Conservation (phyloP, 64 coral and sea anemone species). For the Pocillopora verrucosa region DNA sequence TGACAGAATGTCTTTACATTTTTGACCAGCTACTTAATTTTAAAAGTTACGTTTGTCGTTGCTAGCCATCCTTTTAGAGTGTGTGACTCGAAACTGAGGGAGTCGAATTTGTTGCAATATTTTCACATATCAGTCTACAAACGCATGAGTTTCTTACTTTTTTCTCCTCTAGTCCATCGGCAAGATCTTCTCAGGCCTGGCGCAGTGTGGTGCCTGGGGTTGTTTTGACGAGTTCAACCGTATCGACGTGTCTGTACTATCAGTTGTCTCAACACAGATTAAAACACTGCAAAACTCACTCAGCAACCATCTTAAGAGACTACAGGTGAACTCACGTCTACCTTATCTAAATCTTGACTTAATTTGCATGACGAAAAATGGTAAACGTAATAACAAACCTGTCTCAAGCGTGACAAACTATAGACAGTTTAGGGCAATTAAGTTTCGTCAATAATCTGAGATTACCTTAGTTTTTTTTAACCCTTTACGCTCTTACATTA, state of each 20-base stretch:
- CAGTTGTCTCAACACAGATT: constrained; percentile 97
- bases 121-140: neutral
- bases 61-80: too few species aligned
- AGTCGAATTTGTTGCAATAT: neutral
- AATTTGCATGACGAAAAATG: too few species aligned
- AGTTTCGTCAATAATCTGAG: too few species aligned
- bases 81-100: too few species aligned
- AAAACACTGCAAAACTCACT: constrained; percentile 95
- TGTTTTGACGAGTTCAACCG: constrained; percentile 99
- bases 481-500: too few species aligned
- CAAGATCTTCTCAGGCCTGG: constrained; percentile 97
- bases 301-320: constrained; percentile 87
- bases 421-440: too few species aligned
- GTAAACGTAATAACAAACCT: too few species aligned
- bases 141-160: neutral
- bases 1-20: too few species aligned
- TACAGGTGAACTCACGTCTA: constrained; percentile 64
- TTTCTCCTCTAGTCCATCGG: constrained; percentile 83
- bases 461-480: too few species aligned
- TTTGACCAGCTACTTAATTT: too few species aligned
- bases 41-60: too few species aligned
- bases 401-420: too few species aligned
- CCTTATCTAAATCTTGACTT: neutral
- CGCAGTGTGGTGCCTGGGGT: constrained; percentile 99
- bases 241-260: constrained; percentile 99